Base-by-base conservation (phyloP, 2,113 vertebrate species). In the Stigmatopora argus region DNA sequence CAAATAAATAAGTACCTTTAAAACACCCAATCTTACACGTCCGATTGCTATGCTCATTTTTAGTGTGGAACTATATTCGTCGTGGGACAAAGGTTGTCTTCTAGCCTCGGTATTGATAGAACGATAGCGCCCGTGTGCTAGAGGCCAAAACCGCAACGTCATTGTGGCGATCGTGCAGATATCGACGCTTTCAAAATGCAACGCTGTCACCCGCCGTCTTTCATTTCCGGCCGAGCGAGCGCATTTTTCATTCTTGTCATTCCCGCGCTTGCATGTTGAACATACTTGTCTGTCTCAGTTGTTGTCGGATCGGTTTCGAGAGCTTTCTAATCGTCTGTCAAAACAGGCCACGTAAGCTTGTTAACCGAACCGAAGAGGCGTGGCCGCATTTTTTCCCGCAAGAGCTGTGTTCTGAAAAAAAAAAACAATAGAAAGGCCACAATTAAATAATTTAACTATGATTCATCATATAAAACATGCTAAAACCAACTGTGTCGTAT, bases 191-290 rank as follows among this genome's bases (percentile, higher is more conserved):
- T 80, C 7, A 4, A 65, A 60, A 64, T 66, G 65, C 65, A 51
- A 53, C 19, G 23, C 44, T 56, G 7, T 19, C 53, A n/a, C 10
- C 8, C 21, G 41, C 67, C 9, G 63, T 9, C 35, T 66, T 53
- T 23, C 60, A 64, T 62, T 34, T 63, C 62, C 52, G 56, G 19
- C 61, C 64, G 23, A 57, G 55, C 51, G 64, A 18, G 1, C 55
- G 44, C 58, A 1, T 49, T 59, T 70, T 45, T 71, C 58, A 65
- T 76, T 76, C 64, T 44, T 69, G 18, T 52, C 75, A 67, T 72
- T 35, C 2, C 9, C 67, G 51, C 38, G 41, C 47, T 56, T 45
- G 38, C 13, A 5, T 48, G 49, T 23, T 7, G 7, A 61, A 61
- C 19, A 61, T 23, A 46, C 21, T 41, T 41, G 0, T 67, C 14